Evolutionary conservation across 2,797 vertebrate genomes (phyloP), one percentile per base, ranked within the genome.

Genomic region (Scomberomorus guttatus): DNA sequence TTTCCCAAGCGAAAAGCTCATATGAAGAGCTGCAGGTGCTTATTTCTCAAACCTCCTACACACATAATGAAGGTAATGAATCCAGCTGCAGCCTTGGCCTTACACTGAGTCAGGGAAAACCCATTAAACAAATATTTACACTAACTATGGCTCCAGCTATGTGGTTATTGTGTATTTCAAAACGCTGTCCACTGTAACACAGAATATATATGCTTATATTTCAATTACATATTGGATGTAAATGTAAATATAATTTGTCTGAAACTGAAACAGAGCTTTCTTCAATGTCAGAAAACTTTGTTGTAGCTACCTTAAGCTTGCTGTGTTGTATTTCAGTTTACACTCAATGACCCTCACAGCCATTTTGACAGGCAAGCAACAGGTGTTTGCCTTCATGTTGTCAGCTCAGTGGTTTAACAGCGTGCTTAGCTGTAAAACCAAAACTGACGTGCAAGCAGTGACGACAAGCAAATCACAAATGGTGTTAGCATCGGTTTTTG

Each of bases 101-200:
- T 42, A 4, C 12, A 42, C 0, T n/a, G 25, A 68, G 5, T 0
- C 4, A 9, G 32, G 17, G n/a, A 42, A 58, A 67, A 32, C 2
- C 20, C 4, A 58, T 5, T 60, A 17, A 24, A n/a, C 59, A 65
- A 73, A 78, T 62, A 76, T 81, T 79, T 67, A 55, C 48, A 55
- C 18, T 14, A 9, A 62, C 34, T 68, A 27, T 42, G 12, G 27
- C 4, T 22, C 39, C 56, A 58, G 20, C 13, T 27, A 6, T 2
- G 11, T 55, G 13, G 52, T 46, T 24, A 22, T n/a, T 29, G 22
- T 69, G n/a, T 29, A 2, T 25, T 61, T 52, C 42, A 60, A 3
- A 42, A 18, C 17, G 27, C 32, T 7, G 32, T 69, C 10, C 57
- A n/a, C 11, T 17, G 3, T 9, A 18, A 15, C 6, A 29, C n/a